Base-by-base conservation (phyloP, 2,888 invertebrate species). In the Melanophora roralis region DNA sequence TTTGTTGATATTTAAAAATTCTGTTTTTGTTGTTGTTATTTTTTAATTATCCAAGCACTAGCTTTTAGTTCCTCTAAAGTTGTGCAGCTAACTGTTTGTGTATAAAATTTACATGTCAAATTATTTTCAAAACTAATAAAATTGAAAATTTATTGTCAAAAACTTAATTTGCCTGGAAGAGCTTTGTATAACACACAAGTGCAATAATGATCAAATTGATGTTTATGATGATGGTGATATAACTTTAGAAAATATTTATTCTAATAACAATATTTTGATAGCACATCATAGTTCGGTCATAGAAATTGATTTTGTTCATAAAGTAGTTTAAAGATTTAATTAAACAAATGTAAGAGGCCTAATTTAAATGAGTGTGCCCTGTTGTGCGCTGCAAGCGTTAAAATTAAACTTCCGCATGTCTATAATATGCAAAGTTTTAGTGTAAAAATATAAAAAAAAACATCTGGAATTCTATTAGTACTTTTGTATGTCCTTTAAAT, bases 121-220 rank as follows among this genome's bases (percentile, higher is more conserved):
- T 74, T 67, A 21, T 65, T 74, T 53, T 60, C 43, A 53, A 53
- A 51, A 45, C 43, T 60, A 74, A 67, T 67, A 74, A 74, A 74
- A 60, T 67, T 67, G 62, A 64, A 72, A 64, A 72, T 72, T 72
- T 72, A 72, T 64, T 72, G 38, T 55, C 64, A 47, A 45, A 36
- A 34, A 34, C 49, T 69, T 11, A 49, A 34, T 69, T 49, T 14
- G 7, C 36, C 23, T 38, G 21, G 55, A 19, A 19, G 19, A 9
- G 16, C 65, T 51, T 34, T 11, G 6, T 27, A 6, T 27, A 6
- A 3, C 3, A 27, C 27, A 27, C 4, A 21, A 12, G 16, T n/a
- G n/a, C n/a, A 8, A 21, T 40, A 34, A 47, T 8, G 32, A 16
- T 11, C 2, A 19, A 11, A 8, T 19, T 55, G 11, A 32, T 55